Evolutionary conservation across 2,888 invertebrate genomes (phyloP), one percentile per base, ranked within the genome.

Genomic region (Zhuqinia jingwanae): DNA sequence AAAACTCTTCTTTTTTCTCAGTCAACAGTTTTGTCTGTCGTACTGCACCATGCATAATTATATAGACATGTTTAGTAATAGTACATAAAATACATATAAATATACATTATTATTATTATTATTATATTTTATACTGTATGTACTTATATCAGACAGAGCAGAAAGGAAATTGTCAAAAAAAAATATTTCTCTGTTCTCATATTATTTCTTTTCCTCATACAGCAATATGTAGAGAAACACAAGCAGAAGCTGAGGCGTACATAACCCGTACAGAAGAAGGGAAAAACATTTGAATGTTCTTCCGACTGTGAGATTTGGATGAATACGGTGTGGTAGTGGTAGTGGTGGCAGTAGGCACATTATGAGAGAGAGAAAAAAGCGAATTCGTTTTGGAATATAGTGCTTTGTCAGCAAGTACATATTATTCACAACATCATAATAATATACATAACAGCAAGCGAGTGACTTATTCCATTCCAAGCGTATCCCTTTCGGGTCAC

Each of bases 401-500:
- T 58, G 13, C 58, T 15, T 53, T 53, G 53, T 17, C 13, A 60
- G 36, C 3, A 30, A 65, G 65, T 25, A 58, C n/a, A 58, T 25
- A 20, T 25, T n/a, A 2, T 2, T 20, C n/a, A n/a, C n/a, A n/a
- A n/a, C n/a, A n/a, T n/a, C n/a, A n/a, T n/a, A n/a, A n/a, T n/a
- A n/a, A n/a, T n/a, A n/a, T 17, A 20, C n/a, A n/a, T 58, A 25
- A 58, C 6, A 30, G 65, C 10, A 22, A 27, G 30, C 53, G 42
- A 76, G 45, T 45, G 77, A 77, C 77, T 77, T 77, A 53, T 79
- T 79, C 50, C 79, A 65, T 56, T 76, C 56, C 17, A 56, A 25
- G 27, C 79, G 22, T 60, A 76, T 77, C 30, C 36, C 45, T 84
- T 77, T 84, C 78, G 56, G 84, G 84, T 84, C 84, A 84, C 77